A percentile compares a stretch with the other conserved stretches of the same genome.
These are phyloP conservation scores for Scolanthus callimorphus DNA, from an alignment of 92 coral and sea anemone genomes.

Conservation along the genomic window DNA sequence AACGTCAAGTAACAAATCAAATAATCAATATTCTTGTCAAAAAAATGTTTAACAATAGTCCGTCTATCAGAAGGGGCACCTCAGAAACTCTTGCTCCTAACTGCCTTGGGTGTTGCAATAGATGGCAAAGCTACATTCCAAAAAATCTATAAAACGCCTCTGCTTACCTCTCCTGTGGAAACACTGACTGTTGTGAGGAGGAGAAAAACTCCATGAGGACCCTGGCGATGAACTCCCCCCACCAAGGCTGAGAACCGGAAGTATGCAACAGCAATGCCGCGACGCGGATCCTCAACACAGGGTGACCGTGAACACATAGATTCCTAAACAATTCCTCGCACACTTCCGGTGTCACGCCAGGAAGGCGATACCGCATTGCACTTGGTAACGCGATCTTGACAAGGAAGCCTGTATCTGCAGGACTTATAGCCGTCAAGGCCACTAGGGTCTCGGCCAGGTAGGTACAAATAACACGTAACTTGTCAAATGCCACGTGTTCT, in stretches of 20 bases:
- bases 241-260: slow-evolving; percentile 84
- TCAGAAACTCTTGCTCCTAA: not conserved
- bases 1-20: too few relatives aligned
- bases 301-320: slow-evolving; percentile 84
- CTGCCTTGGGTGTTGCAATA: too few relatives aligned
- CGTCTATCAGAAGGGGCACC: not conserved
- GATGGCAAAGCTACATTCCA: too few relatives aligned
- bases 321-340: slow-evolving; percentile 88
- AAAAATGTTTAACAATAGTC: not conserved
- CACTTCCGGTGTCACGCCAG: slow-evolving; percentile 53
- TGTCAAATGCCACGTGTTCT: slow-evolving; percentile 63
- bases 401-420: slow-evolving; percentile 52
- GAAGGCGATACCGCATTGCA: slow-evolving; percentile 43
- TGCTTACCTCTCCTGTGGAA: slow-evolving; percentile 86
- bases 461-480: slow-evolving; percentile 80
- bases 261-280: slow-evolving; percentile 85
- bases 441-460: slow-evolving; percentile 86
- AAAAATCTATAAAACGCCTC: too few relatives aligned
- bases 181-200: slow-evolving; percentile 70
- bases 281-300: slow-evolving; percentile 76
- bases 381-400: slow-evolving; percentile 39
- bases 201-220: slow-evolving; percentile 88
- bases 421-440: slow-evolving; percentile 61
- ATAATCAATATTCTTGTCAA: too few relatives aligned
- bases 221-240: slow-evolving; percentile 90